Percentiles rank a stretch among this genome's conserved stretches.
Evolutionary conservation across 2,888 invertebrate species (phyloP).

Genomic region (Amphipoea lucens): DNA sequence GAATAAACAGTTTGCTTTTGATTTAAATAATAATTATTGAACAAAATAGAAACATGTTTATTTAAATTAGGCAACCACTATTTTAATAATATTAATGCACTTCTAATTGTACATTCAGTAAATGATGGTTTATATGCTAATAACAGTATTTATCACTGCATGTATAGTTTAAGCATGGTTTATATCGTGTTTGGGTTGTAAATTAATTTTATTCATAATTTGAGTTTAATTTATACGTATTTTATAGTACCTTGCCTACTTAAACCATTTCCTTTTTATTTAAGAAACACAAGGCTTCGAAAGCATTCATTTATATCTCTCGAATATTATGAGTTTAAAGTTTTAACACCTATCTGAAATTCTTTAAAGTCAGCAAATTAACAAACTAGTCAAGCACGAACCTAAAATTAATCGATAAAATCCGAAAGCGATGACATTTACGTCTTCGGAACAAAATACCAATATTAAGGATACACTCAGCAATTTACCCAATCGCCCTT

Average conservation of each 20-base stretch:
- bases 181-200: not conserved
- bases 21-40: conserved; percentile 9
- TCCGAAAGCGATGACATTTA: conserved; percentile 40
- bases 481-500: conserved; percentile 64
- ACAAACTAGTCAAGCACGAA: conserved; percentile 7
- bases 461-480: conserved; percentile 44
- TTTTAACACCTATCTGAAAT: conserved; percentile 6
- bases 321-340: not conserved
- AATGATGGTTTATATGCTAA: conserved; percentile 27
- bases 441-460: conserved; percentile 26
- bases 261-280: not conserved
- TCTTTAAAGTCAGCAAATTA: conserved; percentile 3
- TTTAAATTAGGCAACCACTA: conserved; percentile 14
- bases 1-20: not conserved
- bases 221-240: not conserved
- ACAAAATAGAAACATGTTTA: conserved; percentile 20
- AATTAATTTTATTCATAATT: not conserved
- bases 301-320: not conserved
- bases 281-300: not conserved
- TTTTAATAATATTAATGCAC: not conserved
- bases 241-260: not conserved
- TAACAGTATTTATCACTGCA: conserved; percentile 24
- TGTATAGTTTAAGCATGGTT: conserved; percentile 2
- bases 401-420: conserved; percentile 10
- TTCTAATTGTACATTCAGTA: conserved; percentile 26